Conservation (phyloP, 2,113 vertebrate species). For the Columbina picui region DNA sequence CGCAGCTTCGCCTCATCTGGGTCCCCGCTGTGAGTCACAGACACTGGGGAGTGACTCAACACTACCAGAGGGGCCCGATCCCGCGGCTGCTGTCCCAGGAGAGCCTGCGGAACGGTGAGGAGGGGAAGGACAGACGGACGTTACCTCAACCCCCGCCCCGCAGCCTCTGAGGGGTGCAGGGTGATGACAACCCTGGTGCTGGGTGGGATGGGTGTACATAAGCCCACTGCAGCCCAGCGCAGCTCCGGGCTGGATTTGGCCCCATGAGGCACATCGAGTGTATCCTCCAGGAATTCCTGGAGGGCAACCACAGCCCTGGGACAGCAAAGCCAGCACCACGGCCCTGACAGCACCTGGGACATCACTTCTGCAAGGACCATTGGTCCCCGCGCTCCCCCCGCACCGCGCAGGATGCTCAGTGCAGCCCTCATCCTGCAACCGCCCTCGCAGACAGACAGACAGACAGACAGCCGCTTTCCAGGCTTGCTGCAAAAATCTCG, state of each 20-base stretch:
- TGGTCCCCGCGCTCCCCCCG: fast-evolving
- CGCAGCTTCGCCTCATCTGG: slow-evolving; percentile 30
- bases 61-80: neutral
- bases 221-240: fast-evolving
- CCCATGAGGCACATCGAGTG: fast-evolving
- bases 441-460: neutral
- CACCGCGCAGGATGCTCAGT: neutral
- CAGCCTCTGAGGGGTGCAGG: no score
- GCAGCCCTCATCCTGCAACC: neutral
- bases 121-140: neutral
- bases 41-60: slow-evolving; percentile 60
- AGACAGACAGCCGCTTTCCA: neutral
- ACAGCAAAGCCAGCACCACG: neutral
- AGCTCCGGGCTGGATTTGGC: neutral
- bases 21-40: slow-evolving; percentile 57
- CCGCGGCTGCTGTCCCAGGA: neutral
- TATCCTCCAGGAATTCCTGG: neutral
- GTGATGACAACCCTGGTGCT: neutral
- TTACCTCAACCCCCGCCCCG: neutral
- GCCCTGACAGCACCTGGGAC: neutral
- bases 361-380: neutral
- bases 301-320: neutral
- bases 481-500: neutral
- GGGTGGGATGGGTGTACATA: neutral
- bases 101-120: neutral